Base-by-base conservation (phyloP, 2,797 vertebrate genomes). In the Tenualosa ilisha region DNA sequence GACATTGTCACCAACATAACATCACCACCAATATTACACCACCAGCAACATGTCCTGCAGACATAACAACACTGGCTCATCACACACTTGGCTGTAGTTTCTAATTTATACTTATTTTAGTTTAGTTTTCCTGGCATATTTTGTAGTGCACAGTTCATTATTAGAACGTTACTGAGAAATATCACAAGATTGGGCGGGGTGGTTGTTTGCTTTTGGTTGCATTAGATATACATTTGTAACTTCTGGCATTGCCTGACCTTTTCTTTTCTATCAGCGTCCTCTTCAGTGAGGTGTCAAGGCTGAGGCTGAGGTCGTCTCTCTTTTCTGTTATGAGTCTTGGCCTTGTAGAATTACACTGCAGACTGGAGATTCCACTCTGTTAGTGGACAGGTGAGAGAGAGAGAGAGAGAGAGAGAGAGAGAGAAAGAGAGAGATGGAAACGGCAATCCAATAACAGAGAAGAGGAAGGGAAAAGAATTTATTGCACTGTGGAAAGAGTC, bases 351-450 rank as follows among this genome's bases (percentile, higher is more conserved):
- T 92, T 85, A 84, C 88, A 88, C 46, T 68, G 82, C 86, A 87
- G 83, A 22, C 63, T 84, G 85, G 83, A 89, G 84, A 89, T 91
- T 89, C 90, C 86, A 89, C 87, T 84, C 88, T 85, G 54, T 90
- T 79, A 83, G 43, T 88, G 86, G 92, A 94, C 90, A 91, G 90
- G 91, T 31, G 91, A 92, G 93, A 90, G 24, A 65, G 24, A 94
- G 90, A 91, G 90, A 91, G 91, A 92, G 93, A 56, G 24, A 65
- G 9, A 26, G 24, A 3, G n/a, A 12, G 92, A 94, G 90, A 91
- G 90, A 91, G 91, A 92, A 93, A 56, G 24, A 65, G 9, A 26
- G 24, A 3, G n/a, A 12, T 26, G 8, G 24, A 65, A 31, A 65
- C 63, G 26, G 11, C 11, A 65, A 65, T 26, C 24, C 24, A 65